Conservation (phyloP, 53 echinoderm and acorn worm genomes). For the Glandiceps talaboti region DNA sequence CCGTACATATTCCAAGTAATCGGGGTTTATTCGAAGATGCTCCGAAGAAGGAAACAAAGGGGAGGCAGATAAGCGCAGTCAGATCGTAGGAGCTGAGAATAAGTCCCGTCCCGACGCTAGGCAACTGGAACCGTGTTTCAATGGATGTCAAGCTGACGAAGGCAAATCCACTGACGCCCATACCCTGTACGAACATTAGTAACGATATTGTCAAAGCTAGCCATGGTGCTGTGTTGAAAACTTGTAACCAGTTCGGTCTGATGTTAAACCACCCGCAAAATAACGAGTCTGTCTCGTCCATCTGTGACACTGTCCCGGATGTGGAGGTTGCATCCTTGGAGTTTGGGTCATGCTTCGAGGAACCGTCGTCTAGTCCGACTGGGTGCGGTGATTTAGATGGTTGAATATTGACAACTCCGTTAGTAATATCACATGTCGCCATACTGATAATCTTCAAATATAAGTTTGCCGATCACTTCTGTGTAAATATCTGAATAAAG, state of each 20-base stretch:
- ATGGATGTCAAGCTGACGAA: conserved; percentile 77
- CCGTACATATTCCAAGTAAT: conserved; percentile 54
- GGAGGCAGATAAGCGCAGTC: conserved; percentile 65
- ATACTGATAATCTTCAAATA: no score
- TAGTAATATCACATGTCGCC: no score
- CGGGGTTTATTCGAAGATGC: conserved; percentile 73
- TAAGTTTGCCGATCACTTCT: no score
- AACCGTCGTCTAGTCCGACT: neutral
- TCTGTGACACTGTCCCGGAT: neutral
- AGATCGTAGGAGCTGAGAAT: conserved; percentile 90
- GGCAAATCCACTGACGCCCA: conserved; percentile 82
- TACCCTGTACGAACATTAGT: conserved; percentile 31
- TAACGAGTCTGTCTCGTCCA: neutral
- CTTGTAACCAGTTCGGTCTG: conserved; percentile 31
- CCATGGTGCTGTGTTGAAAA: conserved; percentile 28
- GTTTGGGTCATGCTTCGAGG: neutral
- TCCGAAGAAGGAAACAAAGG: conserved; percentile 82
- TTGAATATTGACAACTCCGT: no score
- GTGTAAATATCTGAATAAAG: no score
- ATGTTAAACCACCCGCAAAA: conserved; percentile 39
- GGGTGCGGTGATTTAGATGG: no score
- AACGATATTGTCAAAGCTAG: conserved; percentile 26
- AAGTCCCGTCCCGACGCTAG: conserved; percentile 79
- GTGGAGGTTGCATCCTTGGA: neutral
- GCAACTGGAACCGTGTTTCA: conserved; percentile 59